Percentiles rank a stretch among this genome's conserved stretches.
phyloP scores from a whole-genome alignment of 1,140 invertebrate species.

The Aphidius gifuensis region DNA sequence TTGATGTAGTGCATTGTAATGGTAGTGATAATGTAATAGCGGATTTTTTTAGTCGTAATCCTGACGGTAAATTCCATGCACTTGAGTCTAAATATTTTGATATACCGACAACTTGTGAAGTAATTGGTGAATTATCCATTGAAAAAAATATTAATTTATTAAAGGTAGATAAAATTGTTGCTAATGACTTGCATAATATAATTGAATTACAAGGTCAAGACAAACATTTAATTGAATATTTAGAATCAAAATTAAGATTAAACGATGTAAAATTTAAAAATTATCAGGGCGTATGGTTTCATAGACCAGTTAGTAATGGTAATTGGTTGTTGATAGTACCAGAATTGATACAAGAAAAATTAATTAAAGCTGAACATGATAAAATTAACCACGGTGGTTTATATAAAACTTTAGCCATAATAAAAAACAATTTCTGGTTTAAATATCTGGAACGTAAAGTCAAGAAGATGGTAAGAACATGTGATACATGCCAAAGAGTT shows the following conservation, averaged over 20 bases:
- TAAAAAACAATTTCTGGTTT: slow-evolving; percentile 26
- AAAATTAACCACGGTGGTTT: slow-evolving; percentile 21
- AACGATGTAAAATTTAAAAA: slow-evolving; percentile 12
- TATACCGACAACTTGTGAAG: too few species aligned
- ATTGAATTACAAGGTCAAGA: neutral
- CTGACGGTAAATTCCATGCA: slow-evolving; percentile 4
- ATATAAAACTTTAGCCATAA: slow-evolving; percentile 20
- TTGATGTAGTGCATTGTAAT: slow-evolving; percentile 16
- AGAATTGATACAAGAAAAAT: slow-evolving; percentile 10
- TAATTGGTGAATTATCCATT: too few species aligned
- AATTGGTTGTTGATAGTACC: slow-evolving; percentile 9
- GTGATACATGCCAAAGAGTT: slow-evolving; percentile 27
- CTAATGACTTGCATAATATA: neutral
- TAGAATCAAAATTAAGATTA: slow-evolving; percentile 14
- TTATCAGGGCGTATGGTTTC: slow-evolving; percentile 16
- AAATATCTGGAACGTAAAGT: slow-evolving; percentile 19
- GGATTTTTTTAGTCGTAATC: slow-evolving; percentile 23
- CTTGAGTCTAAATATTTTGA: too few species aligned
- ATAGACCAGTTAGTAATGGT: neutral
- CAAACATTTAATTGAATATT: slow-evolving; percentile 16
- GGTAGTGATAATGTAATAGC: slow-evolving; percentile 21
- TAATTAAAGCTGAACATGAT: slow-evolving; percentile 18
- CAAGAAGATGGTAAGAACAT: slow-evolving; percentile 16
- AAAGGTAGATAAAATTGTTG: too few species aligned
- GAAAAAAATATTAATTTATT: too few species aligned